Conservation (phyloP, 2,797 vertebrate genomes). For the Lycodopsis pacificus region DNA sequence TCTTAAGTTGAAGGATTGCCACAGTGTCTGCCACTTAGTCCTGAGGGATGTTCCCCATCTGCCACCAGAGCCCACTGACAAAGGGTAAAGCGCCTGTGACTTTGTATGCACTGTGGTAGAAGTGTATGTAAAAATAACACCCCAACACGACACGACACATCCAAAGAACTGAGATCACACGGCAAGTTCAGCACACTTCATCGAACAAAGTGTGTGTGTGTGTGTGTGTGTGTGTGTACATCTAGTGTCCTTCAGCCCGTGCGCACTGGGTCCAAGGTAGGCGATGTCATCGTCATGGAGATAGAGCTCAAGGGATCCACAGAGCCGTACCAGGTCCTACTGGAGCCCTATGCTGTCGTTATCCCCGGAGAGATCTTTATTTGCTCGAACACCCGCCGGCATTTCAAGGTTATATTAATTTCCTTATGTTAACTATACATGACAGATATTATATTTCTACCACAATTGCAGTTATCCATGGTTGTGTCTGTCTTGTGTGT, state of each 20-base stretch:
- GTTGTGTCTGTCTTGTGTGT: constrained; percentile 13
- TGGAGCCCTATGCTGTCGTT: constrained; percentile 91
- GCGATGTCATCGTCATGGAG: constrained; percentile 87
- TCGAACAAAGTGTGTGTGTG: constrained; percentile 3
- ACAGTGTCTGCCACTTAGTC: constrained; percentile 91
- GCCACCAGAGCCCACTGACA: constrained; percentile 50
- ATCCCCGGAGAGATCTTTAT: constrained; percentile 90
- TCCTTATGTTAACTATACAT: no score
- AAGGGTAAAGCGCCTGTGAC: constrained; percentile 62
- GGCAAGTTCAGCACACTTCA: background rate
- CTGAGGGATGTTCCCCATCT: constrained; percentile 86
- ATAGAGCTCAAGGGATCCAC: constrained; percentile 91
- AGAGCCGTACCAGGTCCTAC: constrained; percentile 86
- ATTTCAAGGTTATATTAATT: constrained; percentile 84
- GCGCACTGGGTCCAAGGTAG: constrained; percentile 53
- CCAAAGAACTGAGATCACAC: background rate
- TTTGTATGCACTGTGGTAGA: background rate
- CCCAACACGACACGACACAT: background rate
- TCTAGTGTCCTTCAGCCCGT: constrained; percentile 64
- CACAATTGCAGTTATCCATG: background rate
- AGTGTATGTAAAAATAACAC: background rate
- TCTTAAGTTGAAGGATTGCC: constrained; percentile 87
- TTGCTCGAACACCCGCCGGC: constrained; percentile 81
- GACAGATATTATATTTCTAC: background rate
- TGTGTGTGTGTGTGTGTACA: constrained; percentile 11